Evolutionary conservation across 2,888 invertebrate genomes (phyloP).

Genomic region (Idaea aversata): DNA sequence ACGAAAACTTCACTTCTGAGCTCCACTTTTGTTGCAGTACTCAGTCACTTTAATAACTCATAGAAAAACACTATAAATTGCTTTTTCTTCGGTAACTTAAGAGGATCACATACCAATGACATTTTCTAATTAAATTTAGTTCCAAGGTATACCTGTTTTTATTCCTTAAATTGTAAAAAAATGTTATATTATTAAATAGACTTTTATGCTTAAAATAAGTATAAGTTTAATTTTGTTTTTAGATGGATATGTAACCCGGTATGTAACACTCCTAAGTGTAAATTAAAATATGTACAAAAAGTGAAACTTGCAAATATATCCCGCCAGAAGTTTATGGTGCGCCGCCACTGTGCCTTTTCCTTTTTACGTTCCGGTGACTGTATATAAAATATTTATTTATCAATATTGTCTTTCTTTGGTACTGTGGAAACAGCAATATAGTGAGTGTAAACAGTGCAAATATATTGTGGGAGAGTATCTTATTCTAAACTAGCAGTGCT

Average conservation of each 20-base stretch:
- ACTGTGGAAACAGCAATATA: conserved; percentile 8
- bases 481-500: conserved; percentile 3
- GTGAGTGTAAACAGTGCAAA: background rate
- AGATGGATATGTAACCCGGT: background rate
- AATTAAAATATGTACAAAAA: conserved; percentile 51
- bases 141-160: too few relatives aligned
- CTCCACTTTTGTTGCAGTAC: too few relatives aligned
- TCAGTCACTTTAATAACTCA: too few relatives aligned
- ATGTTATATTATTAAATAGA: too few relatives aligned
- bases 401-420: conserved; percentile 25
- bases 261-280: conserved; percentile 9
- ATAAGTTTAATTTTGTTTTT: background rate
- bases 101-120: too few relatives aligned
- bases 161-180: too few relatives aligned
- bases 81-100: background rate
- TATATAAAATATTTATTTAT: conserved; percentile 41
- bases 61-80: too few relatives aligned
- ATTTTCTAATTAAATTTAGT: too few relatives aligned
- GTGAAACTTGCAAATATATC: conserved; percentile 79
- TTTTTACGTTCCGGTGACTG: conserved; percentile 76
- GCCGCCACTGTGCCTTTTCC: conserved; percentile 78
- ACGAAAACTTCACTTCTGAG: too few relatives aligned
- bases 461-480: background rate
- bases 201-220: background rate
- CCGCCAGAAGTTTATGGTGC: conserved; percentile 80